Evolutionary conservation across 2,888 invertebrate species (phyloP).

Genomic region (Eledona agricola): DNA sequence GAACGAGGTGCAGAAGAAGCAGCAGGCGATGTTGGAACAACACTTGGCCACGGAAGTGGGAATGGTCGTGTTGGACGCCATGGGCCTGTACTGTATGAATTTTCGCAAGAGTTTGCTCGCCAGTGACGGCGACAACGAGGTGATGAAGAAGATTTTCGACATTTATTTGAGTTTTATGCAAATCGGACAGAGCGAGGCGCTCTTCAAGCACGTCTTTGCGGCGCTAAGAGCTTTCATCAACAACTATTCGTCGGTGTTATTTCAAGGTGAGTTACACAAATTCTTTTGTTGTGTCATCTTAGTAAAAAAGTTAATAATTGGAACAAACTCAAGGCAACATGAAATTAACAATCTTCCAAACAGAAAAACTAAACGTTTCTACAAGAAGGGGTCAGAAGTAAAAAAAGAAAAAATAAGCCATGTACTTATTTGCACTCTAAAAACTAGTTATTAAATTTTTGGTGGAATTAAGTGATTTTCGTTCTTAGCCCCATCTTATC

Average conservation of each 20-base stretch:
- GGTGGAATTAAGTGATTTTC: too few relatives aligned
- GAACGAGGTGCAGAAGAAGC: slow-evolving; percentile 67
- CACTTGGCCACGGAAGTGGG: slow-evolving; percentile 91
- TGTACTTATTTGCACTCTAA: too few relatives aligned
- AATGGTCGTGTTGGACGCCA: slow-evolving; percentile 84
- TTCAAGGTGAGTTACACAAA: slow-evolving; percentile 83
- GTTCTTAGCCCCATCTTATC: too few relatives aligned
- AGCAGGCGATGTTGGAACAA: slow-evolving; percentile 77
- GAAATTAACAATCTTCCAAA: too few relatives aligned
- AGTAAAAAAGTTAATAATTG: too few relatives aligned
- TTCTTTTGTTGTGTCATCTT: too few relatives aligned
- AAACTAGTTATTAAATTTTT: too few relatives aligned
- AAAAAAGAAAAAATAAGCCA: too few relatives aligned
- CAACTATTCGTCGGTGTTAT: slow-evolving; percentile 83
- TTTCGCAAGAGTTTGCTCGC: slow-evolving; percentile 68
- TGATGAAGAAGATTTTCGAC: slow-evolving; percentile 84
- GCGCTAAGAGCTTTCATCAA: slow-evolving; percentile 91
- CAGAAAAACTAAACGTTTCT: too few relatives aligned
- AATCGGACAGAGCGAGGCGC: slow-evolving; percentile 88
- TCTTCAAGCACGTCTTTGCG: slow-evolving; percentile 92
- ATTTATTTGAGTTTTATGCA: slow-evolving; percentile 88
- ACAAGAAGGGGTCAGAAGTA: too few relatives aligned
- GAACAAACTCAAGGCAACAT: too few relatives aligned
- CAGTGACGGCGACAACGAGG: slow-evolving; percentile 74
- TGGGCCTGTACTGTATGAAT: slow-evolving; percentile 85